Evolutionary conservation across 2,888 invertebrate genomes (phyloP).

Genomic region (Lamproptera curius): DNA sequence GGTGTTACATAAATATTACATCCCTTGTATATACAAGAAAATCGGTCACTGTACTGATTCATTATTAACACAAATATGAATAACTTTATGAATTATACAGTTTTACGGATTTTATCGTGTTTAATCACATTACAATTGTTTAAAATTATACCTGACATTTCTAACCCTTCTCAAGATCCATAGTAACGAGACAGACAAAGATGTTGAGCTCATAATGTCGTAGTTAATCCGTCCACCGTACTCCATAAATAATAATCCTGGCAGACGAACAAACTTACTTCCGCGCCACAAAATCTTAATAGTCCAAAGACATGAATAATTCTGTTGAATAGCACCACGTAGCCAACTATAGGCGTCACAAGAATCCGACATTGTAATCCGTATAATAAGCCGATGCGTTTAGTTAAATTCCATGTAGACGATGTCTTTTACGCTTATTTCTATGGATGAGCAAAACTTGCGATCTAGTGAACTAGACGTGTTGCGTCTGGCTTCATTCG

Average conservation of each 20-base stretch:
- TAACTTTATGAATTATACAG: no score
- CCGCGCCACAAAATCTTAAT: not conserved
- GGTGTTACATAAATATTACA: no score
- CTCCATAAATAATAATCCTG: not conserved
- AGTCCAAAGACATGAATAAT: not conserved
- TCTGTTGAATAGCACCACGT: not conserved
- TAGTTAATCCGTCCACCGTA: not conserved
- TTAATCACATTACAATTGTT: no score
- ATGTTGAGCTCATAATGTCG: not conserved
- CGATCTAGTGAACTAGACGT: slow-evolving; percentile 21
- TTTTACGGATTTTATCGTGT: no score
- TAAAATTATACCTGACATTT: no score
- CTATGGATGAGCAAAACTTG: slow-evolving; percentile 18
- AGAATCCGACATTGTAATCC: not conserved
- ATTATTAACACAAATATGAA: no score
- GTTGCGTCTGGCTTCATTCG: slow-evolving; percentile 21
- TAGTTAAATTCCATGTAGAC: slow-evolving; percentile 6
- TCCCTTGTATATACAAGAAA: no score
- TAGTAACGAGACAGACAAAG: not conserved
- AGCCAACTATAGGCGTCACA: not conserved
- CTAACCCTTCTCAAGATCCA: no score
- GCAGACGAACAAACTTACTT: not conserved
- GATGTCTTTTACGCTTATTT: slow-evolving; percentile 17
- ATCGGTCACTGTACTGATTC: no score
- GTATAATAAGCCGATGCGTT: slow-evolving; percentile 1